phyloP scores from a whole-genome alignment of 2,113 vertebrate genomes.

The Desmodus rotundus region DNA sequence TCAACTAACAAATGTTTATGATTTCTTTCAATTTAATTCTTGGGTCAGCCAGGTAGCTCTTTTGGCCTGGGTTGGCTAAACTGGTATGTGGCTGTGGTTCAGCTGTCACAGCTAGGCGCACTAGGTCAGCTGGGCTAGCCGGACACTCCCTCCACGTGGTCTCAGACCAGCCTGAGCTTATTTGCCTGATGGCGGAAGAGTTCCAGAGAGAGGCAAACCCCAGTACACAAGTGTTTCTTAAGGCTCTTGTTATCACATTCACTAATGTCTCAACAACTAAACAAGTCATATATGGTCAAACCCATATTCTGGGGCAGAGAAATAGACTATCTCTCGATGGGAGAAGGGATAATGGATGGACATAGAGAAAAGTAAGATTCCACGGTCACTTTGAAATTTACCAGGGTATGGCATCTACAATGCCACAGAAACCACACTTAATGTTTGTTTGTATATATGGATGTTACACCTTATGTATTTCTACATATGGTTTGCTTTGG shows the following conservation, averaged over 20 bases:
- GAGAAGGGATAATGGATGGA: not conserved
- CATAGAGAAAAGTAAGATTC: not conserved
- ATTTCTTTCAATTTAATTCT: not conserved
- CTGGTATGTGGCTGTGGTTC: not conserved
- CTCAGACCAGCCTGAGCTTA: not conserved
- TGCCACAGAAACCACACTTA: not conserved
- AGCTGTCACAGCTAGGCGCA: rapidly evolving
- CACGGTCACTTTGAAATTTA: not conserved
- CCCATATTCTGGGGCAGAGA: not conserved
- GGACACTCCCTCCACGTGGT: rapidly evolving
- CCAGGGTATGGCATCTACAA: not conserved
- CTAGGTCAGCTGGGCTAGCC: not conserved
- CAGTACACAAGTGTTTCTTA: not conserved
- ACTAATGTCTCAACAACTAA: not conserved
- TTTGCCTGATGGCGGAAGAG: not conserved
- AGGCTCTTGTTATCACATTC: not conserved
- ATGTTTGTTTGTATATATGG: not conserved
- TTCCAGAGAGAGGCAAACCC: not conserved
- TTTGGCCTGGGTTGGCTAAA: not conserved
- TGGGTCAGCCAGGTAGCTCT: not conserved
- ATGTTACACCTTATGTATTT: not conserved
- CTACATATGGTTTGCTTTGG: not conserved
- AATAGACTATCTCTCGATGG: not conserved
- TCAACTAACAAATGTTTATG: not conserved
- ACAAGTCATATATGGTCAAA: not conserved